Conservation (phyloP, 2,888 invertebrate genomes). For the Cheilosia variabilis region DNA sequence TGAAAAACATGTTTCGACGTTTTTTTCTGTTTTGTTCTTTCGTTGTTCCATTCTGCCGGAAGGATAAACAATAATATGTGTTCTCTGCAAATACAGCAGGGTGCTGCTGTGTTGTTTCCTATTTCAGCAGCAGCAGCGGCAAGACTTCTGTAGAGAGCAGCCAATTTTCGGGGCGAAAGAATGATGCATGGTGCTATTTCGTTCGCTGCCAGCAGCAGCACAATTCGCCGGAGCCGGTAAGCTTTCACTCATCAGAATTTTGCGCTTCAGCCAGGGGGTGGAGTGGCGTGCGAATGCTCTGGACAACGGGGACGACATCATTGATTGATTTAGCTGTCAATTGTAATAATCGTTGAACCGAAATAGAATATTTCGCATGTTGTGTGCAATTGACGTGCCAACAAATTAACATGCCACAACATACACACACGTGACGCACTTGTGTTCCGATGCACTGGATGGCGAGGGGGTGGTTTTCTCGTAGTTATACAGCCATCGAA, state of each 20-base stretch:
- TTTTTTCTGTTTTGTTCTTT: neutral
- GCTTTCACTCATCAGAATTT: neutral
- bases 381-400: conserved; percentile 81
- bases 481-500: neutral
- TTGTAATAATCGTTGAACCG: conserved; percentile 82
- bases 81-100: conserved; percentile 5
- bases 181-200: conserved; percentile 3
- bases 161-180: conserved; percentile 33
- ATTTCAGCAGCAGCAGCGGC: neutral
- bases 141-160: conserved; percentile 13
- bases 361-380: conserved; percentile 78
- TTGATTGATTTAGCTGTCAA: conserved; percentile 83
- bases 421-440: conserved; percentile 11
- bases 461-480: neutral
- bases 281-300: conserved; percentile 2
- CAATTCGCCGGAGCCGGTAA: too few species aligned
- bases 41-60: neutral
- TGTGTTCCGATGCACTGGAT: neutral
- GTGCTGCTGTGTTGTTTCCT: conserved; percentile 4
- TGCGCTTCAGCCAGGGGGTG: neutral
- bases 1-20: conserved; percentile 37
- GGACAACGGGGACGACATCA: conserved; percentile 79
- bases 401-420: conserved; percentile 83
- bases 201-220: neutral
- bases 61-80: conserved; percentile 44